Evolutionary conservation across 2,888 invertebrate species (phyloP), one percentile per base, ranked within the genome.

Genomic region (Cephus pygmeus): DNA sequence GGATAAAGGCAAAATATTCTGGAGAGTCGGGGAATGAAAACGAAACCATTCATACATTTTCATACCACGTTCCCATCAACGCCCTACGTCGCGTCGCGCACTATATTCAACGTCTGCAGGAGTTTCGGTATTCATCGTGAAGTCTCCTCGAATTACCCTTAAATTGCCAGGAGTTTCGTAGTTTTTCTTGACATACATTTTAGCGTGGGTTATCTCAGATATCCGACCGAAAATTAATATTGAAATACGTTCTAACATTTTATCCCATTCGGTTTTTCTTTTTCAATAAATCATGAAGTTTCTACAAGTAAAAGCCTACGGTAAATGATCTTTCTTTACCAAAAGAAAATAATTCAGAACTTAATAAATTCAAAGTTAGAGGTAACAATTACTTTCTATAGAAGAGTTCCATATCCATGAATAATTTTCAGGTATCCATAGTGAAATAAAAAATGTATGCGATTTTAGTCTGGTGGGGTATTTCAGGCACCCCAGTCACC

Each of bases 1-100:
- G 56, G 56, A 9, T 56, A 2, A 56, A 23, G 56, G 56, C 23
- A 9, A 56, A 23, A 56, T 56, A 56, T 56, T 56, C 56, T 56
- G 6, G 23, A 56, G 9, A 56, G 23, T 3, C 71, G 12, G 6
- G 33, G 33, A 71, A 71, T 31, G 34, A 71, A 34, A 34, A 34
- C 33, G 33, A 71, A 71, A 31, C 35, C 35, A 33, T 74, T 74
- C 74, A 35, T 74, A 74, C 23, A 74, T 74, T 74, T 74, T 74
- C 23, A 74, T 74, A 30, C 34, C 35, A n/a, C 74, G 74, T 74
- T 71, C 11, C 15, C 11, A 11, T 23, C 9, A 23, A 56, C 56
- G 56, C 56, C 23, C 56, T 6, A 56, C 23, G 56, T 56, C 23
- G 56, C 9, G 6, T 6, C 40, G 9, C 40, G 23, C 15, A 15